Percentiles rank a stretch among this genome's conserved stretches.
Evolutionary conservation across 2,888 invertebrate genomes (phyloP).

Genomic region (Alloscopus bannaensis): DNA sequence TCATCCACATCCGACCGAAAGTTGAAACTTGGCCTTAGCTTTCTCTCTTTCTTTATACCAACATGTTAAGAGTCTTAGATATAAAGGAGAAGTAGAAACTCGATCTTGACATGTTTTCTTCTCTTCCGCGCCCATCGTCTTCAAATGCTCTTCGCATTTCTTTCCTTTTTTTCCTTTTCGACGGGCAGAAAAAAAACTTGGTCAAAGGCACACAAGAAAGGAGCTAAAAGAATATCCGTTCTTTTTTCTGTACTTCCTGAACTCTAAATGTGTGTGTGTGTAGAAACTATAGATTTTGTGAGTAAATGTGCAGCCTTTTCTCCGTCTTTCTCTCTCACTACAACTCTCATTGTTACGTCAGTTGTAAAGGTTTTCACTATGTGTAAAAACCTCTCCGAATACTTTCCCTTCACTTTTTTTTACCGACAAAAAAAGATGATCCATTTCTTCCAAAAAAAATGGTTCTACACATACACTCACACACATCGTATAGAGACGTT

Average conservation of each 20-base stretch:
- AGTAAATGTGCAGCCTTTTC: constrained; percentile 17
- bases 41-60: not conserved
- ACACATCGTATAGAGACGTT: not conserved
- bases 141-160: constrained; percentile 2
- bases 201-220: constrained; percentile 32
- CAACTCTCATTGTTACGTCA: not conserved
- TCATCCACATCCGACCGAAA: not conserved
- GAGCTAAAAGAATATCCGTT: constrained; percentile 38
- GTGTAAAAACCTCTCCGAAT: too few species aligned
- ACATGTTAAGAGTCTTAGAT: too few species aligned
- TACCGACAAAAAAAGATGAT: constrained; percentile 15
- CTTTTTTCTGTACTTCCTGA: constrained; percentile 38
- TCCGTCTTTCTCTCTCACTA: not conserved
- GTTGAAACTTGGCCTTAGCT: constrained; percentile 12
- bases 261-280: constrained; percentile 7
- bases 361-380: too few species aligned
- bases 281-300: too few species aligned
- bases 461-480: not conserved
- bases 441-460: constrained; percentile 10
- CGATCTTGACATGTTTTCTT: constrained; percentile 49
- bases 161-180: constrained; percentile 1
- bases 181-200: constrained; percentile 14
- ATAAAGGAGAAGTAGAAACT: constrained; percentile 26
- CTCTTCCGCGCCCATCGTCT: constrained; percentile 1
- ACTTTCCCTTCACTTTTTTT: too few species aligned